Conservation (phyloP, 2,888 invertebrate species). For the Amiota communis region DNA sequence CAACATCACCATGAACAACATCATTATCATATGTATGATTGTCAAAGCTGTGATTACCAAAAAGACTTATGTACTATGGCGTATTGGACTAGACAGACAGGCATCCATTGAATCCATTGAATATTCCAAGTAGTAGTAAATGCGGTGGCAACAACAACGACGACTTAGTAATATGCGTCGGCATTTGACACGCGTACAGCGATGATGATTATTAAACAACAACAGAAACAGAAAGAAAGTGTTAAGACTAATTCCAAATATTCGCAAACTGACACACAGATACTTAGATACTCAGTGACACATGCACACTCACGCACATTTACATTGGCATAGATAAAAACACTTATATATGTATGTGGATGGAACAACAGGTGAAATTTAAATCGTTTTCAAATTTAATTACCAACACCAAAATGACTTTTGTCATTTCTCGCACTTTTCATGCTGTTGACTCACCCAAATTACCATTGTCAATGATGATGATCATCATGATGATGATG, state of each 20-base stretch:
- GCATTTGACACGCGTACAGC: slow-evolving; percentile 13
- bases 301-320: background rate
- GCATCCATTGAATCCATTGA: slow-evolving; percentile 2
- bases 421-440: slow-evolving; percentile 54
- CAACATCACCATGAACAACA: no score
- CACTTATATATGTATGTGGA: background rate
- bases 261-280: slow-evolving; percentile 37
- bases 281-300: background rate
- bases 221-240: slow-evolving; percentile 52
- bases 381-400: slow-evolving; percentile 67
- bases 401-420: slow-evolving; percentile 59
- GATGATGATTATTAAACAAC: background rate
- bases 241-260: slow-evolving; percentile 63
- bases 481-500: no score
- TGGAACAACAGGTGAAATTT: slow-evolving; percentile 55
- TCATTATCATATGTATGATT: no score
- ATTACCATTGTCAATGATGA: background rate
- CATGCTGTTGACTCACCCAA: slow-evolving; percentile 23
- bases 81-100: no score
- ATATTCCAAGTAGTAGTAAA: background rate
- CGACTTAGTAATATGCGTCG: background rate
- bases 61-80: no score
- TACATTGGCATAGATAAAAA: no score
- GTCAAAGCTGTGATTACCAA: no score
- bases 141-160: background rate